Evolutionary conservation across 2,797 vertebrate genomes (phyloP).

Genomic region (Eidolon dupreanum): DNA sequence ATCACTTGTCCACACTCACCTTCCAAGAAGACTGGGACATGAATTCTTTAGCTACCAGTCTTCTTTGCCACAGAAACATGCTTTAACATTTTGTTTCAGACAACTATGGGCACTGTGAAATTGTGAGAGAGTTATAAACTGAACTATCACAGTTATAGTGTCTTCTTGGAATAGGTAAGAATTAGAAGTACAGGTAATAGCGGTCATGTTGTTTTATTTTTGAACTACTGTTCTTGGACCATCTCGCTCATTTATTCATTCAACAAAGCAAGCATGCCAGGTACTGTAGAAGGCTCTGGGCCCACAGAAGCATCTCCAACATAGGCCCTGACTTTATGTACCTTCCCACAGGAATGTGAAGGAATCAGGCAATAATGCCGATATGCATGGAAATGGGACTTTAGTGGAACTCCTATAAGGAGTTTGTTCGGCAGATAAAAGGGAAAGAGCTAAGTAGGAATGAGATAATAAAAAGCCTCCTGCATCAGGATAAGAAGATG

Average conservation of each 20-base stretch:
- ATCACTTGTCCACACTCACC: background rate
- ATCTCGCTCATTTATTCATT: background rate
- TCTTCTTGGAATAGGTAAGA: background rate
- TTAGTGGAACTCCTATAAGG: background rate
- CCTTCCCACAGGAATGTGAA: background rate
- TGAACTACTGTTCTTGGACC: background rate
- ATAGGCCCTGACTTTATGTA: background rate
- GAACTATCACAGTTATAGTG: background rate
- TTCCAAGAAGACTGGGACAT: background rate
- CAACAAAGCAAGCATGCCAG: background rate
- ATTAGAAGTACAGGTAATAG: background rate
- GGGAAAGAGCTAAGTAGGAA: background rate
- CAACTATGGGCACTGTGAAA: background rate
- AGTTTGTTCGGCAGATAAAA: background rate
- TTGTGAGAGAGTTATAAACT: background rate
- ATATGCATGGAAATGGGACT: background rate
- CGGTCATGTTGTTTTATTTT: background rate
- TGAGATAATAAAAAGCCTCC: background rate
- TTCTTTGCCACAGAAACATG: slow-evolving; percentile 23
- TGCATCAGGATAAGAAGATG: slow-evolving; percentile 39
- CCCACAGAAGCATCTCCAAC: background rate
- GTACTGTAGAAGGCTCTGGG: background rate
- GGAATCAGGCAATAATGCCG: background rate
- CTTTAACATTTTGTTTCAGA: slow-evolving; percentile 19
- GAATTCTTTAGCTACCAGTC: background rate